Base-by-base conservation (phyloP, 2,113 vertebrate genomes). In the Pterophyllum scalare region DNA sequence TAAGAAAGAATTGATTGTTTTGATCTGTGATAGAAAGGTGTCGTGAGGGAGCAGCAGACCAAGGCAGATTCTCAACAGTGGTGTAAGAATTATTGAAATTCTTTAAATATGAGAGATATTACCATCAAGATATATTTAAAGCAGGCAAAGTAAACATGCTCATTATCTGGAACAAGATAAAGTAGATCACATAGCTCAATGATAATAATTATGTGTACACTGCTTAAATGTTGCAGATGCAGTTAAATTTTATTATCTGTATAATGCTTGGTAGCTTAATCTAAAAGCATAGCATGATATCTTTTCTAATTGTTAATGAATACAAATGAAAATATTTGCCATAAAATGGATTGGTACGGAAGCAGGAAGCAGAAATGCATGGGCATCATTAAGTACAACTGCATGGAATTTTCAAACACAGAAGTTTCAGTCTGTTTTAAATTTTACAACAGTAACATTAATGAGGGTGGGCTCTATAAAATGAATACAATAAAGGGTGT, bases 1-100 rank as follows among this genome's bases (percentile, higher is more conserved):
- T 59, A 46, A 62, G 17, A 33, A 24, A 14, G 26, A 70, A 87
- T 91, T 77, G 80, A 83, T 20, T 76, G 43, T 77, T 56, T 78
- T 65, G n/a, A 46, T 26, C 31, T 22, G 24, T 86, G 54, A 74
- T 19, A 78, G 43, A 77, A 67, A 79, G 31, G 61, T 46, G 38
- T 67, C 64, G 46, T 17, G 22, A 46, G 38, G 38, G 64, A 67
- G 14, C 14, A 46, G 38, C 62, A 65, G 22, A 67, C 17, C 14
- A 6, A 67, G 38, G 17, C 22, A 11, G 64, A 49, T 67, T 46
- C 38, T 46, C 64, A 46, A 26, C 64, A 46, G 64, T 26, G 38
- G 22, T 67, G 64, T 17, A 26, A 67, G 38, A 67, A 46, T 46
- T 46, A 67, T 26, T 40, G 22, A 15, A n/a, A 64, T 22, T 38